These are phyloP conservation scores for Propithecus perrieri DNA, from an alignment of 2,797 vertebrate species.

Conservation along the genomic window DNA sequence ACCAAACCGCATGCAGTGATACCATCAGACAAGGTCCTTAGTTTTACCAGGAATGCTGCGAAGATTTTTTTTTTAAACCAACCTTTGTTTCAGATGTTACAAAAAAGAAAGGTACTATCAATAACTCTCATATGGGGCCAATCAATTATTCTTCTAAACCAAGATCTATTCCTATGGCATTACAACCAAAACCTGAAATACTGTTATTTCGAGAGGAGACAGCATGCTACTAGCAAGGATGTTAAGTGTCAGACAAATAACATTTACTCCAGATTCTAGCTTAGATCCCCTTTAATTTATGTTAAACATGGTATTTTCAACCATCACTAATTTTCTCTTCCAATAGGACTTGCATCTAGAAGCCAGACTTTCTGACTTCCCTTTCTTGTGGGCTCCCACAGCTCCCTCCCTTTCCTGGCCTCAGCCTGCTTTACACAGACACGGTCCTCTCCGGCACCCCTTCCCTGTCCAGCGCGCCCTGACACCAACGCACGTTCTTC, in stretches of 20 bases:
- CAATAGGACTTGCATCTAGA: not conserved
- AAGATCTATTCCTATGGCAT: not conserved
- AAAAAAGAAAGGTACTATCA: conserved; percentile 11
- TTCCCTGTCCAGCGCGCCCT: not conserved
- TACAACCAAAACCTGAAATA: conserved; percentile 31
- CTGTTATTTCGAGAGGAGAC: not conserved
- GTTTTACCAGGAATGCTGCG: not conserved
- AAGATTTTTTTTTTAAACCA: not conserved
- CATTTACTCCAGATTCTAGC: conserved; percentile 8
- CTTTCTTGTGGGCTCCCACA: not conserved
- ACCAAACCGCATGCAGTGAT: not conserved
- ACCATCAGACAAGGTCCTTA: not conserved
- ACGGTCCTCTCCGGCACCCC: not conserved
- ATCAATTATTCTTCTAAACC: conserved; percentile 13
- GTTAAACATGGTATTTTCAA: conserved; percentile 51
- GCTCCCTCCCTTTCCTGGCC: not conserved
- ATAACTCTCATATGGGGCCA: not conserved
- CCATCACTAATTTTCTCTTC: conserved; percentile 21
- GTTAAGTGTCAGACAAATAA: conserved; percentile 50
- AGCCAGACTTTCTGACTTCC: conserved; percentile 16
- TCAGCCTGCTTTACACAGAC: not conserved
- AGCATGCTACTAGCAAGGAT: conserved; percentile 33
- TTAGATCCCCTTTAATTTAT: conserved; percentile 53
- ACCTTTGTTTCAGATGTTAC: conserved; percentile 15
- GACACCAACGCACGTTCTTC: not conserved